Base-by-base conservation (phyloP, 2,888 invertebrate genomes). In the Holacanthella duospinosa region DNA sequence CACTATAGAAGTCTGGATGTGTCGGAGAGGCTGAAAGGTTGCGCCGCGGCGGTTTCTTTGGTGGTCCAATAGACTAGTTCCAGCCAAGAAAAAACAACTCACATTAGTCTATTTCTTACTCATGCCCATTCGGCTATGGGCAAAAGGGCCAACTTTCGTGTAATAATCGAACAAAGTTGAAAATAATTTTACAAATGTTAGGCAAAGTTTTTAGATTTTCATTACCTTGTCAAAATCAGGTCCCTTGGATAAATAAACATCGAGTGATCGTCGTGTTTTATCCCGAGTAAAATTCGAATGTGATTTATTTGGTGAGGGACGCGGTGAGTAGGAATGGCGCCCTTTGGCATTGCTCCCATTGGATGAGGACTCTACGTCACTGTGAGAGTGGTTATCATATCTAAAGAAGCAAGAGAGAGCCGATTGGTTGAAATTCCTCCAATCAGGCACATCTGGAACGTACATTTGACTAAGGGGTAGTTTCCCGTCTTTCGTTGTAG, bases 21-120 rank as follows among this genome's bases (percentile, higher is more conserved):
- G 89, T 91, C 27, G 91, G 91, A 24, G 90, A 90, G 65, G 89
- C 87, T 19, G 89, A 89, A 62, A 91, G 81, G 77, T 90, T 90
- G 71, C 91, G 82, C 59, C 92, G 82, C 1, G 92, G 92, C 66
- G 92, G 91, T 78, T 92, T 92, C 80, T 90, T 90, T 56, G 91
- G 91, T 62, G 91, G 89, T 62, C 87, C 88, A n/a, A n/a, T n/a
- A n/a, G n/a, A n/a, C n/a, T n/a, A n/a, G n/a, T n/a, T 43, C 59
- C 48, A 65, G 65, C 66, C 67, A 43, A 19, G 16, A 16, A 36
- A 36, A 36, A 16, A 36, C n/a, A n/a, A n/a, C n/a, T n/a, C n/a
- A n/a, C n/a, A n/a, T n/a, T n/a, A n/a, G n/a, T n/a, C n/a, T n/a
- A n/a, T n/a, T n/a, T n/a, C n/a, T n/a, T n/a, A n/a, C n/a, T n/a